Conservation (phyloP, 2,797 vertebrate species). For the Apodemus agrarius region DNA sequence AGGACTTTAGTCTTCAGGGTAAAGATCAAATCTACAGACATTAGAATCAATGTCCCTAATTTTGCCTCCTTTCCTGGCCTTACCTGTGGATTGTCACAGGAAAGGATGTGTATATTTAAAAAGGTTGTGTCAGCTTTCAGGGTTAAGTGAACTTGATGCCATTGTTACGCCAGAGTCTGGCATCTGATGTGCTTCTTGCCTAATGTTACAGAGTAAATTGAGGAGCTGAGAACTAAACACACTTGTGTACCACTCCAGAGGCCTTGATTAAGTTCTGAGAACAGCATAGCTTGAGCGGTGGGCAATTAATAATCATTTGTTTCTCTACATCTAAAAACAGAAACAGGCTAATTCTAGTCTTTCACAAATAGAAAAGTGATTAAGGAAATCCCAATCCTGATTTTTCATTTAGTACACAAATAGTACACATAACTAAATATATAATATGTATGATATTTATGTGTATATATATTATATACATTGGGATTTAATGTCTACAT, state of each 20-base stretch:
- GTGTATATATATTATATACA: background rate
- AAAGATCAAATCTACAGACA: background rate
- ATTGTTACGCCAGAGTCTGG: background rate
- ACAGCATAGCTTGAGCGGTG: rapidly evolving
- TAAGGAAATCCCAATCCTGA: background rate
- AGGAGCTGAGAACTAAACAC: background rate
- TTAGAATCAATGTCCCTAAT: background rate
- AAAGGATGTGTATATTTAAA: background rate
- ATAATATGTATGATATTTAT: no score
- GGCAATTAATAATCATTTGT: background rate
- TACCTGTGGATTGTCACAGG: background rate
- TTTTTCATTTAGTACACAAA: background rate
- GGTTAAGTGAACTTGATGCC: background rate
- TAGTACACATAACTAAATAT: background rate
- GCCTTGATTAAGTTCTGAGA: background rate
- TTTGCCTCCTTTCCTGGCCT: background rate
- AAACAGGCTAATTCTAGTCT: background rate
- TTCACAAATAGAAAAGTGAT: background rate
- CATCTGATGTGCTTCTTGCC: background rate
- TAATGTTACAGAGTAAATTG: background rate
- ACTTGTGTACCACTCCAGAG: background rate
- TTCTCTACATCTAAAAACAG: background rate
- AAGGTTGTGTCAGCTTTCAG: background rate
- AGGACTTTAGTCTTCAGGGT: background rate
- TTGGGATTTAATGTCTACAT: background rate